Evolutionary conservation across 2,797 vertebrate species (phyloP).

Genomic region (Anguilla marmorata): DNA sequence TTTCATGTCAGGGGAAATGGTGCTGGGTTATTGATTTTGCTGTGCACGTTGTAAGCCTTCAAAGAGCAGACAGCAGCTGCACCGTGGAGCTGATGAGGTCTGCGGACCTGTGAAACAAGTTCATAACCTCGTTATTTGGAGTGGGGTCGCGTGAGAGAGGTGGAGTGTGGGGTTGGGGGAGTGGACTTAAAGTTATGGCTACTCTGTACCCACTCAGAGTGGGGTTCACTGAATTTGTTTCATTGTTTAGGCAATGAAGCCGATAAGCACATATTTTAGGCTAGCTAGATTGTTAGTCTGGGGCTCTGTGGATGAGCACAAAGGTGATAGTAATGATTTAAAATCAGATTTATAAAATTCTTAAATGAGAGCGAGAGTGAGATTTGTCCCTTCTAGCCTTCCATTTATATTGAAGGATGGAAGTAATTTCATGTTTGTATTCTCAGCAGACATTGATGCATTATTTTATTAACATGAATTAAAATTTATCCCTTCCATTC

Average conservation of each 20-base stretch:
- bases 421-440: background rate
- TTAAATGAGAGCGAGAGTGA: background rate
- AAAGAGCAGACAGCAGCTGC: conserved; percentile 24
- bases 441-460: background rate
- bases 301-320: background rate
- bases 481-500: background rate
- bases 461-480: background rate
- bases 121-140: conserved; percentile 6
- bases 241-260: background rate
- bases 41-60: conserved; percentile 16
- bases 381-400: background rate
- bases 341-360: background rate
- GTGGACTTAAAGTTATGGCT: background rate
- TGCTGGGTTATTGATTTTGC: conserved; percentile 30
- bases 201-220: background rate
- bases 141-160: background rate
- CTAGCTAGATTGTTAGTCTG: background rate
- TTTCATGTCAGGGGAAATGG: conserved; percentile 16
- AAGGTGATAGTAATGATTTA: background rate
- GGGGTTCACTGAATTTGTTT: background rate
- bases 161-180: background rate
- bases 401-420: conserved; percentile 1
- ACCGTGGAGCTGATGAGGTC: background rate
- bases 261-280: background rate
- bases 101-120: background rate